Conservation (phyloP, 1,140 invertebrate species). For the Philopotamus ludificatus region DNA sequence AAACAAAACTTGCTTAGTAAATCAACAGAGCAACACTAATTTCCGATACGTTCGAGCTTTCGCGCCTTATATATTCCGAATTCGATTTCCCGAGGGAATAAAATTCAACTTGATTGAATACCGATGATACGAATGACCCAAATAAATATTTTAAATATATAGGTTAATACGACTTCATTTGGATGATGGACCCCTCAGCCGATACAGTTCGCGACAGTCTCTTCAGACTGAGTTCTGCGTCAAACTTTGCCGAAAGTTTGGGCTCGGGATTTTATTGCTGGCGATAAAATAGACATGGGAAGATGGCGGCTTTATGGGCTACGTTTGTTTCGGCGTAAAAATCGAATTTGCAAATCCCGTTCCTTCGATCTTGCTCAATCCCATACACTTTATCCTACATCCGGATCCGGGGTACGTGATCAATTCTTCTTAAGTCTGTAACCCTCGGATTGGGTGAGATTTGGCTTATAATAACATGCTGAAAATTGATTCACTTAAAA, state of each 20-base stretch:
- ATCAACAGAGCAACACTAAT: too few relatives aligned
- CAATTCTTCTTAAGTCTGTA: neutral
- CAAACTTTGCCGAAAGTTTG: constrained; percentile 18
- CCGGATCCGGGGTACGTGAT: neutral
- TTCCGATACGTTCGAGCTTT: too few relatives aligned
- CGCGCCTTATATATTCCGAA: too few relatives aligned
- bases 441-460: neutral
- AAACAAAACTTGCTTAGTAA: too few relatives aligned
- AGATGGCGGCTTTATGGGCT: constrained; percentile 32
- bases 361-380: neutral
- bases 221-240: constrained; percentile 12
- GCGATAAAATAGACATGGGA: constrained; percentile 38
- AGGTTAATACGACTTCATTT: too few relatives aligned
- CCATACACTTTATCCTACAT: neutral
- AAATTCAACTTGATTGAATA: neutral
- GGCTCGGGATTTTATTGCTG: constrained; percentile 32
- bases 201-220: too few relatives aligned
- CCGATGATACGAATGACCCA: neutral
- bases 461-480: neutral
- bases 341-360: constrained; percentile 32
- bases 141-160: too few relatives aligned
- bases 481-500: too few relatives aligned
- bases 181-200: too few relatives aligned
- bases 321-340: constrained; percentile 37
- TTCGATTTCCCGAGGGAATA: neutral